These are phyloP conservation scores for Apis laboriosa DNA, from an alignment of 1,140 invertebrate species.

Conservation along the genomic window DNA sequence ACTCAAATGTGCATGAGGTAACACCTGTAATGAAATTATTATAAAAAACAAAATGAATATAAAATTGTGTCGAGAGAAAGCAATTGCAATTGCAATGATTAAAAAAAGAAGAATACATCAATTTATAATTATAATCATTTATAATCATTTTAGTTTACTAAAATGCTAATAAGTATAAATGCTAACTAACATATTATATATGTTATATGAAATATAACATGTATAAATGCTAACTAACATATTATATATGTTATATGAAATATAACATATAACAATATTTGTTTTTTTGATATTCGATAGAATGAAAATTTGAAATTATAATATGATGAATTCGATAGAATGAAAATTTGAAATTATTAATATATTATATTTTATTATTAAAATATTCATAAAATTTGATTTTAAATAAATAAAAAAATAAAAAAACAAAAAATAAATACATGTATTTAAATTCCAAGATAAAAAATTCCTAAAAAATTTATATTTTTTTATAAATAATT, in stretches of 20 bases:
- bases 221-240: not conserved
- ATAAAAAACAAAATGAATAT: conserved; percentile 34
- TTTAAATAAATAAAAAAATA: not conserved
- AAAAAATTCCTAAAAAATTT: no score
- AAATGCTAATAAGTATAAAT: not conserved
- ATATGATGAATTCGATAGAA: not conserved
- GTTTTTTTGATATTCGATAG: not conserved
- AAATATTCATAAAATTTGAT: not conserved
- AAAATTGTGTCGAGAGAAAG: conserved; percentile 56
- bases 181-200: not conserved
- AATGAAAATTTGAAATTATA: not conserved
- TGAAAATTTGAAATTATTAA: not conserved
- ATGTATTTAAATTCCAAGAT: not conserved
- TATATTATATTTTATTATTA: no score
- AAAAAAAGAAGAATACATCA: not conserved
- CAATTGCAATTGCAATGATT: conserved; percentile 47
- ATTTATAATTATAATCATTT: not conserved
- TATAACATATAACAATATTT: not conserved
- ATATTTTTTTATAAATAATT: no score
- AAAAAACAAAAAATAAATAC: not conserved
- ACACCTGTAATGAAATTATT: conserved; percentile 49
- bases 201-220: not conserved
- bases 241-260: not conserved
- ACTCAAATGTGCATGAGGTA: conserved; percentile 58
- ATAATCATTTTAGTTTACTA: not conserved